Base-by-base conservation (phyloP, 1,140 invertebrate genomes). In the Eueides isabella region DNA sequence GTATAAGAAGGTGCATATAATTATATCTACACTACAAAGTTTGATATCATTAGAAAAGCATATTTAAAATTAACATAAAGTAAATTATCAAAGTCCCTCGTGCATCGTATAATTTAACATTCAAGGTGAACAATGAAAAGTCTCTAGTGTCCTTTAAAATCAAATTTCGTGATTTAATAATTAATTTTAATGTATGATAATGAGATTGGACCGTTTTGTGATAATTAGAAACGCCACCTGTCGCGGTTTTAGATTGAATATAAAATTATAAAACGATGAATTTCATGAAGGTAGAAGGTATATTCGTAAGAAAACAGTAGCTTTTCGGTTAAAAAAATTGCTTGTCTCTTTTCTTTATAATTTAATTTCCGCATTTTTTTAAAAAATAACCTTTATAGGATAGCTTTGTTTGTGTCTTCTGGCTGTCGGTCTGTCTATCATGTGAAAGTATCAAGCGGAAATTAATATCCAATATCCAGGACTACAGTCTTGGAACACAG, bases 141-240 rank as follows among this genome's bases (percentile, higher is more conserved):
- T 48, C 38, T 30, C 28, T 67, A 16, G 28, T 48, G 66, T 31
- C 66, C 11, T 67, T 41, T 67, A 23, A 67, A 67, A 48, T 48
- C 41, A 31, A 67, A 67, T 67, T 67, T 31, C 41, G 66, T 30
- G 11, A 41, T 44, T 48, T 48, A 77, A 79, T 71, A 78, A 82
- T 83, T 80, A 83, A 82, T 83, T 80, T 80, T 80, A 83, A 85
- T 81, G 44, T 83, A 83, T 83, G 79, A 44, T 76, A 85, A 85
- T 83, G 77, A 83, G 75, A 62, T 69, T 63, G 74, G 67, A 66
- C 67, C 67, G 65, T 73, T 77, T 62, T 66, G 67, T 66, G 63
- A 66, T 61, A 72, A 72, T 72, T 61, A 48, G 41, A 48, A 72
- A 44, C 6, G 28, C 67, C 67, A 65, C 68, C 75, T 73, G 71